These are phyloP conservation scores for Corythornis leucogaster DNA, from an alignment of 2,797 vertebrate genomes.

Conservation along the genomic window DNA sequence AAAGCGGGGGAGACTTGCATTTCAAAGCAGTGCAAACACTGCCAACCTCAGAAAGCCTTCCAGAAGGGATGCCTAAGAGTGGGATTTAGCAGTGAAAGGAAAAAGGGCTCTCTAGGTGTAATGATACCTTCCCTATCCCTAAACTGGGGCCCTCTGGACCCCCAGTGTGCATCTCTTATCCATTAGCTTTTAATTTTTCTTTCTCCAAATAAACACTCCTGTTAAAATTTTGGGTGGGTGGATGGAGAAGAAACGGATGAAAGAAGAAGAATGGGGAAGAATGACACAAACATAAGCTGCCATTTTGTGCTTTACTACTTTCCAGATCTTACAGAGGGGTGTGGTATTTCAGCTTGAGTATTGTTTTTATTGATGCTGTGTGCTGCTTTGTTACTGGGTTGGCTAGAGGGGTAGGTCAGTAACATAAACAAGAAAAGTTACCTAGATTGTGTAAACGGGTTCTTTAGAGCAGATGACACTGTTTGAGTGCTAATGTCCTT, in stretches of 20 bases:
- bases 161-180: not conserved
- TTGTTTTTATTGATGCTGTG: not conserved
- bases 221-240: not conserved
- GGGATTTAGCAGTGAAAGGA: conserved; percentile 64
- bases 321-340: not conserved
- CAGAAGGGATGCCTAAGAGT: not conserved
- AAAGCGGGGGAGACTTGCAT: conserved; percentile 41
- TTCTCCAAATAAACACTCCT: conserved; percentile 2
- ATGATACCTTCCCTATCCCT: conserved; percentile 20
- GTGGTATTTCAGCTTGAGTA: not conserved
- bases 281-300: not conserved
- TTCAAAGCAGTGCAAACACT: conserved; percentile 68
- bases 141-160: not conserved
- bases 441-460: not conserved
- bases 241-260: not conserved
- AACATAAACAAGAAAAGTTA: not conserved
- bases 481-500: not conserved
- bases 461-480: not conserved
- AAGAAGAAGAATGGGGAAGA: not conserved
- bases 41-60: conserved; percentile 48
- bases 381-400: not conserved
- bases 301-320: not conserved
- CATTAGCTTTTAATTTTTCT: conserved; percentile 42
- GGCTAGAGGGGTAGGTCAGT: not conserved
- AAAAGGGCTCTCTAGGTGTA: conserved; percentile 29